Percentiles rank a stretch among this genome's conserved stretches.
These are phyloP conservation scores for Steinernema carpocapsae DNA, from an alignment of 2,888 invertebrate genomes.

Conservation along the genomic window DNA sequence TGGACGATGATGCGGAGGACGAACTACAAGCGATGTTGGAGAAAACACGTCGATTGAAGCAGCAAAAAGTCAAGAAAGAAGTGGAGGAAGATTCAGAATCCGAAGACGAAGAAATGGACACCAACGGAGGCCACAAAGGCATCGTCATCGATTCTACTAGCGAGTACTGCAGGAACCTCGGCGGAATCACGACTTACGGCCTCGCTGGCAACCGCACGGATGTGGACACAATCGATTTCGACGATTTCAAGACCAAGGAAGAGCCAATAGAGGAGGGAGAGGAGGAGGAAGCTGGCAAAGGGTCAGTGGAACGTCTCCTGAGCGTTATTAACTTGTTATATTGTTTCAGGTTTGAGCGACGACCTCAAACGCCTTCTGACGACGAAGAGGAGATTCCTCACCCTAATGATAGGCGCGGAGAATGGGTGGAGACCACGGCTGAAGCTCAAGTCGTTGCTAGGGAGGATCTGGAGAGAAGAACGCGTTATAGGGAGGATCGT, in stretches of 20 bases:
- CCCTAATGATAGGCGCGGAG: slow-evolving; percentile 1
- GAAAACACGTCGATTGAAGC: slow-evolving; percentile 49
- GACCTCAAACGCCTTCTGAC: not conserved
- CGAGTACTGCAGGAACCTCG: slow-evolving; percentile 67
- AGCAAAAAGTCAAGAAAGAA: slow-evolving; percentile 36
- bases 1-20: slow-evolving; percentile 67
- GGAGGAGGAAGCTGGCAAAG: slow-evolving; percentile 34
- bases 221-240: slow-evolving; percentile 54
- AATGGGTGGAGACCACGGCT: slow-evolving; percentile 23
- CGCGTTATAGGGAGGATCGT: slow-evolving; percentile 49
- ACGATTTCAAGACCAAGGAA: slow-evolving; percentile 37
- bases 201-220: slow-evolving; percentile 64
- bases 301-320: slow-evolving; percentile 36
- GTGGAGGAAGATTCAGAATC: slow-evolving; percentile 46
- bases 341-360: slow-evolving; percentile 24
- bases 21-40: slow-evolving; percentile 62
- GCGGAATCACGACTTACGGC: slow-evolving; percentile 60
- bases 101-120: slow-evolving; percentile 38
- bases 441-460: not conserved
- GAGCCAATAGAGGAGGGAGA: slow-evolving; percentile 20
- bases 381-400: slow-evolving; percentile 39
- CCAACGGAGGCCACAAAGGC: slow-evolving; percentile 39
- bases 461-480: slow-evolving; percentile 29
- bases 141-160: slow-evolving; percentile 65
- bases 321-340: not conserved